Conservation (phyloP, 2,113 vertebrate genomes). For the Eudyptes chrysolophus region DNA sequence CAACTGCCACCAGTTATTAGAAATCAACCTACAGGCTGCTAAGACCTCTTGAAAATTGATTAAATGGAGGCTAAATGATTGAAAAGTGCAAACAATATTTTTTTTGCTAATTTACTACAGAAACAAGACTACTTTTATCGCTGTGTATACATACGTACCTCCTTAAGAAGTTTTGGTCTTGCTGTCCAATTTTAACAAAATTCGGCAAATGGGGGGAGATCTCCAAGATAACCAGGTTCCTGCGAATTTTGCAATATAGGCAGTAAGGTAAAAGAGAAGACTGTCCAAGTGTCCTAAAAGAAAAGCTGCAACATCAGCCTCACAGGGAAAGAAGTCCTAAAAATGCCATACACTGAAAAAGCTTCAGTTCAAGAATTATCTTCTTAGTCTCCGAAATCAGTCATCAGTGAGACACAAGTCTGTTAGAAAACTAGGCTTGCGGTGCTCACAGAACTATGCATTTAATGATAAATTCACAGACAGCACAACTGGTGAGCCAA, state of each 20-base stretch:
- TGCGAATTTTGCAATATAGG: not conserved
- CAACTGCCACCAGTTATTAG: too few species aligned
- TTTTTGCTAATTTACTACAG: not conserved
- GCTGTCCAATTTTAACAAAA: not conserved
- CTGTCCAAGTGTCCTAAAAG: not conserved
- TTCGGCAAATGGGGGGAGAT: not conserved
- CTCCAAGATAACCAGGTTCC: not conserved
- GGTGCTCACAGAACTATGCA: not conserved
- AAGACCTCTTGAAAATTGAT: not conserved
- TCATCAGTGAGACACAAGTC: not conserved
- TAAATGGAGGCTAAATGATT: not conserved
- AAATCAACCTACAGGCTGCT: not conserved
- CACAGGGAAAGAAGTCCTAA: not conserved
- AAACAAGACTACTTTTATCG: not conserved
- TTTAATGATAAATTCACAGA: not conserved
- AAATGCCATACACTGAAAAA: not conserved
- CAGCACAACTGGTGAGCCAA: not conserved
- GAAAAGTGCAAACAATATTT: rapidly evolving
- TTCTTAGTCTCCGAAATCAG: not conserved
- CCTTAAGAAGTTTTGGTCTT: not conserved
- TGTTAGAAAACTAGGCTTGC: not conserved
- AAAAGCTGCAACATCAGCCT: not conserved
- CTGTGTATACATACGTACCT: rapidly evolving
- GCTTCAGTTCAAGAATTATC: not conserved
- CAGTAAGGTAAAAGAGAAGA: not conserved